Evolutionary conservation across 2,113 vertebrate genomes (phyloP).

Genomic region (Pangasianodon hypophthalmus): DNA sequence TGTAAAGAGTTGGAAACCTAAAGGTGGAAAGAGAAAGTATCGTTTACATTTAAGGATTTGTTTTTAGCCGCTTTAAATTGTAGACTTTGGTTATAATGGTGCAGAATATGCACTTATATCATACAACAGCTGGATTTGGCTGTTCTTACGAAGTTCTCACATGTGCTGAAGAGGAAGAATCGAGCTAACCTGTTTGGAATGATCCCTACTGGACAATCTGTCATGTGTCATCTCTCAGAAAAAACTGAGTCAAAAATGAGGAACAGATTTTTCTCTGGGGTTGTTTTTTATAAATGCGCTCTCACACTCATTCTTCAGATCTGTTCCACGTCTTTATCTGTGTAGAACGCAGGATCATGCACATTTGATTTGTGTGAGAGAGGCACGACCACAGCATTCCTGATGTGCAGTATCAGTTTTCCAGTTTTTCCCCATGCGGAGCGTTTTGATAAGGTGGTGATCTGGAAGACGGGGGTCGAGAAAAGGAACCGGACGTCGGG

Average conservation of each 20-base stretch:
- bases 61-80: too few relatives aligned
- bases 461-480: constrained; percentile 26
- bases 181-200: not conserved
- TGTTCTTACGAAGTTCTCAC: not conserved
- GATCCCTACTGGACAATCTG: not conserved
- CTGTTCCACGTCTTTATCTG: not conserved
- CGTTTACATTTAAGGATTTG: too few relatives aligned
- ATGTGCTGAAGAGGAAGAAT: not conserved
- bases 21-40: not conserved
- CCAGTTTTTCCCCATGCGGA: not conserved
- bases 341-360: not conserved
- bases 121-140: not conserved
- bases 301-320: not conserved
- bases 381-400: not conserved
- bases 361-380: not conserved
- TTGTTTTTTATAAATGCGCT: not conserved
- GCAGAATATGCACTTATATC: not conserved
- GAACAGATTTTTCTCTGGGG: not conserved
- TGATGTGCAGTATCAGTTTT: constrained; percentile 12
- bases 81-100: too few relatives aligned
- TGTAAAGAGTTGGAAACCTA: not conserved
- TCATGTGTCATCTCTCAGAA: not conserved
- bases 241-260: not conserved
- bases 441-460: constrained; percentile 34
- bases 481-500: constrained; percentile 39